Evolutionary conservation across 2,888 invertebrate species (phyloP).

Genomic region (Latrodectus elegans): DNA sequence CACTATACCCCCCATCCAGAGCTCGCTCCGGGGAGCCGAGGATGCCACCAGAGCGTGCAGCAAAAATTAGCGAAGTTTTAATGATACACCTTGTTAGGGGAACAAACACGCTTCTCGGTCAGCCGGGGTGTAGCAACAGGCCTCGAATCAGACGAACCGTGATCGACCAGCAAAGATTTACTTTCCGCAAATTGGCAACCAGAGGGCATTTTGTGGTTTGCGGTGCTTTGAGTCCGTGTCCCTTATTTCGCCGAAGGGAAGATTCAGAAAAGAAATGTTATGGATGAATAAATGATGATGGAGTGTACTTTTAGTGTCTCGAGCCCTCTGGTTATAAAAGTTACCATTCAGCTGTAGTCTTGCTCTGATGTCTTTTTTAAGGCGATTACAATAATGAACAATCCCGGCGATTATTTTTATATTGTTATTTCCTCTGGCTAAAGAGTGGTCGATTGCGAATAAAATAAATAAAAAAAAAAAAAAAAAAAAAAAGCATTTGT

Average conservation of each 20-base stretch:
- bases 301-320: background rate
- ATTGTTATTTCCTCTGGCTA: too few species aligned
- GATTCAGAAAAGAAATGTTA: background rate
- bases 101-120: background rate
- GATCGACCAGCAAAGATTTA: background rate
- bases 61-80: conserved; percentile 43
- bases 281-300: background rate
- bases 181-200: background rate
- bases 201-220: conserved; percentile 3
- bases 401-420: too few species aligned
- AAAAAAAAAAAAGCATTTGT: too few species aligned
- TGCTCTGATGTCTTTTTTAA: background rate
- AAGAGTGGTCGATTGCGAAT: too few species aligned
- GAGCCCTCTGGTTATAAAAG: background rate
- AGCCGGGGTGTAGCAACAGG: background rate
- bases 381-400: too few species aligned
- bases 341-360: background rate
- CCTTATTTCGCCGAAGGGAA: background rate
- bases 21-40: conserved; percentile 25
- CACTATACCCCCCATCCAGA: background rate
- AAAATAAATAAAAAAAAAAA: too few species aligned
- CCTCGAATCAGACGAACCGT: conserved; percentile 3
- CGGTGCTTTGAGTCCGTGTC: conserved; percentile 2
- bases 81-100: conserved; percentile 56
- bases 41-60: conserved; percentile 48